These are phyloP conservation scores for Labeo catla DNA, from an alignment of 2,113 vertebrate genomes.

Conservation along the genomic window DNA sequence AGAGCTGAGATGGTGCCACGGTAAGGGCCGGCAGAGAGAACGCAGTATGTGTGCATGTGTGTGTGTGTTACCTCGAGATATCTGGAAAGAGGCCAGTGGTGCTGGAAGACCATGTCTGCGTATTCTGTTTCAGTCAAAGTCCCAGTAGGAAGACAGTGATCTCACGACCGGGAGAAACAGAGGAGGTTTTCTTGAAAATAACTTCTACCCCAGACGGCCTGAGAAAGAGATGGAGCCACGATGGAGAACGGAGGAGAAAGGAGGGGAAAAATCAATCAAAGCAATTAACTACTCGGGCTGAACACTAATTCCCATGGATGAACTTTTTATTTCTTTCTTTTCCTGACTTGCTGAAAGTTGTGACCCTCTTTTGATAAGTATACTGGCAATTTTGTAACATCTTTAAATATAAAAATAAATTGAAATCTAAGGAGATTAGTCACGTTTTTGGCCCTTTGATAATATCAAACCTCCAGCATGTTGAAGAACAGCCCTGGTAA, in stretches of 20 bases:
- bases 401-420: slow-evolving; percentile 37
- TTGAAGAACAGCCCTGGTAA: neutral
- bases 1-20: slow-evolving; percentile 36
- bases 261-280: slow-evolving; percentile 54
- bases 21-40: slow-evolving; percentile 13
- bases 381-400: slow-evolving; percentile 39
- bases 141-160: slow-evolving; percentile 69
- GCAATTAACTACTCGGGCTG: slow-evolving; percentile 54
- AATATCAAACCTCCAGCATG: neutral
- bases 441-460: slow-evolving; percentile 7
- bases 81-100: slow-evolving; percentile 65
- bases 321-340: slow-evolving; percentile 31
- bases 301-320: slow-evolving; percentile 44
- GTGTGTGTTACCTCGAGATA: slow-evolving; percentile 53
- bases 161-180: slow-evolving; percentile 68
- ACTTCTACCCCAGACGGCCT: slow-evolving; percentile 63
- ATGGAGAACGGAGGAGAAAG: neutral
- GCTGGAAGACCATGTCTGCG: slow-evolving; percentile 66
- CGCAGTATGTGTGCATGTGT: slow-evolving; percentile 12
- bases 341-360: neutral
- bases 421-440: slow-evolving; percentile 5
- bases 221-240: slow-evolving; percentile 32
- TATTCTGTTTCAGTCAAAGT: slow-evolving; percentile 72
- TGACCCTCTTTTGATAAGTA: slow-evolving; percentile 22
- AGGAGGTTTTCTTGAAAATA: slow-evolving; percentile 61